Conservation (phyloP, 2,888 invertebrate genomes). For the Anarsia innoxiella region DNA sequence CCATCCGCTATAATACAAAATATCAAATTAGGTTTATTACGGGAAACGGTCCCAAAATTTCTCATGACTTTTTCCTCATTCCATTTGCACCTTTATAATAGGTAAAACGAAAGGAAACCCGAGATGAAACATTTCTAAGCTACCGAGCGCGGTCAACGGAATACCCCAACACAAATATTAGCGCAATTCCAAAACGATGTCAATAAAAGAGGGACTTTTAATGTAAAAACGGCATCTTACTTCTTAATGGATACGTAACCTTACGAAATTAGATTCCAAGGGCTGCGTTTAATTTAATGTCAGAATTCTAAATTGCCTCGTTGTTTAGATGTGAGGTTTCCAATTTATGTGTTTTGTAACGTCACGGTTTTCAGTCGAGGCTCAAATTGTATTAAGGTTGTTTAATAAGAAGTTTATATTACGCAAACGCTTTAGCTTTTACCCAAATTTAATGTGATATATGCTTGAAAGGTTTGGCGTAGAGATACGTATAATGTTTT, state of each 20-base stretch:
- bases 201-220: neutral
- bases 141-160: no score
- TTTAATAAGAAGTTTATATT: constrained; percentile 5
- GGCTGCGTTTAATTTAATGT: constrained; percentile 44
- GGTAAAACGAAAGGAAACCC: no score
- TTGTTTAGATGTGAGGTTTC: constrained; percentile 37
- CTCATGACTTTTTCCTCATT: no score
- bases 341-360: constrained; percentile 31
- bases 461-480: no score
- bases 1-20: no score
- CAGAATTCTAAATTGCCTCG: constrained; percentile 44
- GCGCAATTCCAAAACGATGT: neutral
- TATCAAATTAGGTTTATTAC: no score
- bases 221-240: neutral
- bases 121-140: no score
- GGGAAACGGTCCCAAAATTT: no score
- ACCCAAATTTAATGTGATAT: no score
- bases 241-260: neutral
- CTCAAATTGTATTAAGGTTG: constrained; percentile 20
- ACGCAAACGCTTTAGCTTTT: no score
- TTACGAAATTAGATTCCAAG: constrained; percentile 22
- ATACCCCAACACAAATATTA: neutral
- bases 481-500: no score
- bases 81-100: no score
- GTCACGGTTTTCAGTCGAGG: constrained; percentile 18